A percentile compares a stretch with the other conserved stretches of the same genome.
phyloP scores from a whole-genome alignment of 2,113 vertebrate genomes.

The Scopus umbretta region DNA sequence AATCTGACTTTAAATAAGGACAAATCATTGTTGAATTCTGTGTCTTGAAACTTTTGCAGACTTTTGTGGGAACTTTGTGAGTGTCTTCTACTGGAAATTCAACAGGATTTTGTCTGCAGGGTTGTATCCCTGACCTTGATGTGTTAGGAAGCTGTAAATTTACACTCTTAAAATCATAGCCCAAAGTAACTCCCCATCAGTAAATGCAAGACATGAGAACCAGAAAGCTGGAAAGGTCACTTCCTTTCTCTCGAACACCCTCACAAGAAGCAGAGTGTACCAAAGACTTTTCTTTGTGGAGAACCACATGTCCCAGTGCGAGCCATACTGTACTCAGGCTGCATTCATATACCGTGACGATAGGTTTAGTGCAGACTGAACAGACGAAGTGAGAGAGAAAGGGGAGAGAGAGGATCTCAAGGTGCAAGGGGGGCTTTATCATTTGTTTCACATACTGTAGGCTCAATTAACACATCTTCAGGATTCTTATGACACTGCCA shows the following conservation, averaged over 20 bases:
- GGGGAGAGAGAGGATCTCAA: neutral
- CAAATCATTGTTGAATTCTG: neutral
- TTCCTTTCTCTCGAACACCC: neutral
- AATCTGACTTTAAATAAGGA: neutral
- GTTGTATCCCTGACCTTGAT: neutral
- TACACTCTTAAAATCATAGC: accelerated
- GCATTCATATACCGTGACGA: accelerated
- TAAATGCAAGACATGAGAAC: neutral
- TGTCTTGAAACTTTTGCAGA: neutral
- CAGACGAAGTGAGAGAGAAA: neutral
- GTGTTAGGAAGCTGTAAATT: accelerated
- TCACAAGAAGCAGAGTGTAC: neutral
- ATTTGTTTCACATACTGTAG: constrained; percentile 33
- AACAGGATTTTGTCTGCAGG: neutral
- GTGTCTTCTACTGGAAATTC: neutral
- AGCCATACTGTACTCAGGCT: accelerated
- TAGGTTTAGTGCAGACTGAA: neutral
- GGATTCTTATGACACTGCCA: constrained; percentile 33
- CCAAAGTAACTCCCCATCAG: neutral
- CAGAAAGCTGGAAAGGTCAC: neutral
- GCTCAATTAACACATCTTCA: constrained; percentile 58
- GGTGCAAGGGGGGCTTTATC: neutral
- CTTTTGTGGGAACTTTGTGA: neutral
- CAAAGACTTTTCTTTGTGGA: neutral
- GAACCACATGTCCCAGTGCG: neutral